Percentiles rank a stretch among this genome's conserved stretches.
Conservation (phyloP, 2,888 invertebrate species). For the Diogma glabrata region DNA sequence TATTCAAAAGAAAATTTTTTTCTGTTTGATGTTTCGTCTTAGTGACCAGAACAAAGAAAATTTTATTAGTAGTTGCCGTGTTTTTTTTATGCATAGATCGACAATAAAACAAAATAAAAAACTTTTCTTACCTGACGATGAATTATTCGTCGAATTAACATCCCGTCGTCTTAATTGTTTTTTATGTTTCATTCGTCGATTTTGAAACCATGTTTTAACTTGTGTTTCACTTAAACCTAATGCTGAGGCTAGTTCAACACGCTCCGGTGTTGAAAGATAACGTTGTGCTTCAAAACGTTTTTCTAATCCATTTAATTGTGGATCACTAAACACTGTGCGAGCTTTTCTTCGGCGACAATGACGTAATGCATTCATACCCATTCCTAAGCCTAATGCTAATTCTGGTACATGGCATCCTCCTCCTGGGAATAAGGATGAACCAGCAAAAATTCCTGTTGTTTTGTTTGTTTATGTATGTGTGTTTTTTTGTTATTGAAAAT, state of each 20-base stretch:
- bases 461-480: not conserved
- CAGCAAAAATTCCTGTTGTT: conserved; percentile 30
- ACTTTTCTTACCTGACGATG: conserved; percentile 25
- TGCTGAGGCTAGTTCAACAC: conserved; percentile 87
- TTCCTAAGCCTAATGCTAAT: conserved; percentile 34
- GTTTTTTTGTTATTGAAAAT: too few relatives aligned
- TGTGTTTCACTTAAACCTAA: conserved; percentile 90
- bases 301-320: conserved; percentile 75
- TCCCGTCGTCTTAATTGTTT: conserved; percentile 55
- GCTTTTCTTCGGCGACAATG: conserved; percentile 95
- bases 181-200: conserved; percentile 93
- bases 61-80: not conserved
- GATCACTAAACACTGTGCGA: conserved; percentile 80
- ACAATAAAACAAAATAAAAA: not conserved
- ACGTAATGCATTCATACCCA: conserved; percentile 56
- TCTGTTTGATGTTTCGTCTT: conserved; percentile 2
- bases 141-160: conserved; percentile 22
- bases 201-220: conserved; percentile 98
- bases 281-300: conserved; percentile 91
- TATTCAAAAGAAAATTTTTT: conserved; percentile 7
- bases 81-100: too few relatives aligned
- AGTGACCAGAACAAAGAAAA: too few relatives aligned
- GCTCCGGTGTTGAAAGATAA: conserved; percentile 90
- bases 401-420: conserved; percentile 32
- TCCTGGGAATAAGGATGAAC: conserved; percentile 33